Evolutionary conservation across 64 coral and sea anemone genomes (phyloP).

Genomic region (Montipora capricornis): DNA sequence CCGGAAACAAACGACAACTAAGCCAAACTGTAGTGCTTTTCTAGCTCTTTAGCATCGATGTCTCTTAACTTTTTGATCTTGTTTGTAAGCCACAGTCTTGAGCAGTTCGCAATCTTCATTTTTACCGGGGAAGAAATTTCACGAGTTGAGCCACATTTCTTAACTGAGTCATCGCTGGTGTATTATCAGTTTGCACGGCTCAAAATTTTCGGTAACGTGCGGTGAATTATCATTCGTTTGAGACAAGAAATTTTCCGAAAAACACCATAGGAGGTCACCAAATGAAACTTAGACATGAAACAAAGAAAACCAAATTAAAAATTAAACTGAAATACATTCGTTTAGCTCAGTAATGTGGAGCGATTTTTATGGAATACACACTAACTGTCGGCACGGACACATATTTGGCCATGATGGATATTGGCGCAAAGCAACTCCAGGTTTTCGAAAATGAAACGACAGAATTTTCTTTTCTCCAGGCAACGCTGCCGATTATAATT

Average conservation of each 20-base stretch:
- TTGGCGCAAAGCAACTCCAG: no score
- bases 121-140: not conserved
- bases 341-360: not conserved
- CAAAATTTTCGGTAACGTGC: not conserved
- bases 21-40: not conserved
- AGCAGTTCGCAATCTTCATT: not conserved
- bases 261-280: not conserved
- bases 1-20: not conserved
- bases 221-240: not conserved
- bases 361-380: not conserved
- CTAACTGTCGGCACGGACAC: no score
- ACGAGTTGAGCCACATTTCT: not conserved
- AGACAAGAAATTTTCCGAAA: not conserved
- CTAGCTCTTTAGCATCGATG: not conserved
- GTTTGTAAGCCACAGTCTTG: conserved; percentile 20
- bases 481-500: no score
- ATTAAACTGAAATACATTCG: not conserved
- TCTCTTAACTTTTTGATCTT: conserved; percentile 51
- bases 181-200: not conserved
- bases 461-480: no score
- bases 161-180: not conserved
- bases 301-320: conserved; percentile 4
- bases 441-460: no score
- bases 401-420: no score
- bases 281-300: conserved; percentile 26